Conservation (phyloP, 2,113 vertebrate genomes). For the Apus apus region DNA sequence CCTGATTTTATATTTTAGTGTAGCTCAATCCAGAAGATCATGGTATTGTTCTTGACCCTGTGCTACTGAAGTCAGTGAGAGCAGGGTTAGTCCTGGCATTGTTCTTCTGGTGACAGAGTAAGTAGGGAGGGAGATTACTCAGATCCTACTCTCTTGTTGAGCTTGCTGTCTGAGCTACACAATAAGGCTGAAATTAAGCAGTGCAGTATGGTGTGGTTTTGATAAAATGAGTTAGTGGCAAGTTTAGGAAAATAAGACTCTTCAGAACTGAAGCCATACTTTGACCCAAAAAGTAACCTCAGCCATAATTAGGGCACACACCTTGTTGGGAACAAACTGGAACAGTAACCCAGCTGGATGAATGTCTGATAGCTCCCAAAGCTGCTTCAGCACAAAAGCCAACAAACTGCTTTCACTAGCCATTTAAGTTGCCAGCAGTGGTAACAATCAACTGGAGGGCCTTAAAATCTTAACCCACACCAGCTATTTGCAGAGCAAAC, state of each 20-base stretch:
- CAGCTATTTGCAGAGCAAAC: neutral
- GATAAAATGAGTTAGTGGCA: neutral
- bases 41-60: neutral
- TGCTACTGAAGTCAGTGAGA: neutral
- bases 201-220: neutral
- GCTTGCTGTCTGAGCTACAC: neutral
- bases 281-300: neutral
- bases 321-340: neutral
- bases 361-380: neutral
- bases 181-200: neutral
- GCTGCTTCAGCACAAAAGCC: constrained; percentile 16
- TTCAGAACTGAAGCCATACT: neutral
- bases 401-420: neutral
- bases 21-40: constrained; percentile 29
- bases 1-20: neutral
- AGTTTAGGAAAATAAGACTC: neutral
- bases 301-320: neutral
- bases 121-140: neutral
- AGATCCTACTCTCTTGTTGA: neutral
- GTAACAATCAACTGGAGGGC: constrained; percentile 13
- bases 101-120: neutral
- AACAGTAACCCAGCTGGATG: neutral
- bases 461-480: neutral
- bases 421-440: neutral
- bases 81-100: constrained; percentile 6